A percentile compares a stretch with the other conserved stretches of the same genome.
These are phyloP conservation scores for Drosophila mojavensis DNA, from an alignment of 1,140 invertebrate genomes.

Conservation along the genomic window DNA sequence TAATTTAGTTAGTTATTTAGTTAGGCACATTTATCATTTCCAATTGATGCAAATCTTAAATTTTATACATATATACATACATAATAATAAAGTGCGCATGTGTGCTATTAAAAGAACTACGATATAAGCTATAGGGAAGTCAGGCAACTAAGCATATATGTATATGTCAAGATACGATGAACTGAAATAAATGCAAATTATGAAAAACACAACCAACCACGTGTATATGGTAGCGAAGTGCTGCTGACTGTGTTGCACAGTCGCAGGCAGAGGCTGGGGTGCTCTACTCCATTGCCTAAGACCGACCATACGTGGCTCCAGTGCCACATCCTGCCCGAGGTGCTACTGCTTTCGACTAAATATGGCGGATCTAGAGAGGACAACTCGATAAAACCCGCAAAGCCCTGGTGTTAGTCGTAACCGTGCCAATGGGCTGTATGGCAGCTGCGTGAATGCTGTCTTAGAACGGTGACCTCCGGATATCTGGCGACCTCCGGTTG, in stretches of 20 bases:
- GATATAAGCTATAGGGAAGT: conserved; percentile 41
- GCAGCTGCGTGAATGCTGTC: conserved; percentile 53
- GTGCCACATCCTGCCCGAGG: conserved; percentile 51
- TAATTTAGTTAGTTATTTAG: conserved; percentile 68
- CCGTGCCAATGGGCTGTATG: conserved; percentile 48
- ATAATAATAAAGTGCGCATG: conserved; percentile 39
- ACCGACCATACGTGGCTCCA: conserved; percentile 46
- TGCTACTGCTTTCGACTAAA: conserved; percentile 48
- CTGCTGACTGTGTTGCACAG: conserved; percentile 10
- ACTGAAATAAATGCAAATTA: conserved; percentile 64
- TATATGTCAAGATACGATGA: conserved; percentile 53
- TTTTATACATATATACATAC: conserved; percentile 20
- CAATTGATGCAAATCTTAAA: conserved; percentile 51
- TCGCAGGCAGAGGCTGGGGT: conserved; percentile 20
- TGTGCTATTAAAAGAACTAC: conserved; percentile 37
- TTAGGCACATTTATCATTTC: conserved; percentile 65
- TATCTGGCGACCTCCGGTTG: conserved; percentile 50
- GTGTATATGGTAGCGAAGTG: conserved; percentile 16
- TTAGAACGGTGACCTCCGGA: conserved; percentile 48
- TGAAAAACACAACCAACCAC: background rate
- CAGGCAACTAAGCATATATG: conserved; percentile 25
- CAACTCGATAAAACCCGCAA: conserved; percentile 57
- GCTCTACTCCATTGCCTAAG: conserved; percentile 19
- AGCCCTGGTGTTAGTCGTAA: conserved; percentile 42
- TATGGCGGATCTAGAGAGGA: conserved; percentile 58